phyloP scores from a whole-genome alignment of 2,113 vertebrate species.

The Collichthys lucidus region DNA sequence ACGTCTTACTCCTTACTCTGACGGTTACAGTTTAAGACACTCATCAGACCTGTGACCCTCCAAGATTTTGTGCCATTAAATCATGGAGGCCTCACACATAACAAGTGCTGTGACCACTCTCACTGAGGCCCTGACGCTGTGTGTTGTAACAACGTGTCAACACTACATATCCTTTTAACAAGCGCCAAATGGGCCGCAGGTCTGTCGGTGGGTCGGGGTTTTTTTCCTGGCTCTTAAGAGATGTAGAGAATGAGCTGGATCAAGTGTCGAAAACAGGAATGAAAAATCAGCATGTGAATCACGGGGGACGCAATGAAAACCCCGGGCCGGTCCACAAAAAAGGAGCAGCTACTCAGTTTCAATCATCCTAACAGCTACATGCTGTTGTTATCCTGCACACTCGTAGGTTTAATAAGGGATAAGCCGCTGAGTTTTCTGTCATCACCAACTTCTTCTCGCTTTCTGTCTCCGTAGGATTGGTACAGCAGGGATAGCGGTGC shows the following conservation, averaged over 20 bases:
- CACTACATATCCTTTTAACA: not conserved
- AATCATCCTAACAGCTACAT: not conserved
- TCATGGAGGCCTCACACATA: not conserved
- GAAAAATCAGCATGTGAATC: not conserved
- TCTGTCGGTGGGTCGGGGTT: not conserved
- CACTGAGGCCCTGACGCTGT: not conserved
- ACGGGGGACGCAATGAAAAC: not conserved
- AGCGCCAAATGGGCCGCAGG: not conserved
- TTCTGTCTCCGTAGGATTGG: conserved; percentile 86
- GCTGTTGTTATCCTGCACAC: not conserved
- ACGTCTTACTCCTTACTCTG: too few species aligned
- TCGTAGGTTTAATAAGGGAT: too few species aligned
- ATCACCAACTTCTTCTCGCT: not conserved
- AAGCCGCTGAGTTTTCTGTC: not conserved
- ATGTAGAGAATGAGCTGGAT: not conserved
- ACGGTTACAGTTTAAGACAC: not conserved
- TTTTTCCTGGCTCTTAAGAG: not conserved
- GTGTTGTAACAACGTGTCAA: not conserved
- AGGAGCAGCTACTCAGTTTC: not conserved
- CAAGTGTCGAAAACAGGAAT: not conserved
- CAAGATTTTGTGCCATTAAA: not conserved
- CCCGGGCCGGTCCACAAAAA: not conserved
- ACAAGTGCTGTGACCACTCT: not conserved
- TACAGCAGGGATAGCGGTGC: conserved; percentile 93
- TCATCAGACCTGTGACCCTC: not conserved